These are phyloP conservation scores for Oreochromis aureus DNA, from an alignment of 2,113 vertebrate species.

Conservation along the genomic window DNA sequence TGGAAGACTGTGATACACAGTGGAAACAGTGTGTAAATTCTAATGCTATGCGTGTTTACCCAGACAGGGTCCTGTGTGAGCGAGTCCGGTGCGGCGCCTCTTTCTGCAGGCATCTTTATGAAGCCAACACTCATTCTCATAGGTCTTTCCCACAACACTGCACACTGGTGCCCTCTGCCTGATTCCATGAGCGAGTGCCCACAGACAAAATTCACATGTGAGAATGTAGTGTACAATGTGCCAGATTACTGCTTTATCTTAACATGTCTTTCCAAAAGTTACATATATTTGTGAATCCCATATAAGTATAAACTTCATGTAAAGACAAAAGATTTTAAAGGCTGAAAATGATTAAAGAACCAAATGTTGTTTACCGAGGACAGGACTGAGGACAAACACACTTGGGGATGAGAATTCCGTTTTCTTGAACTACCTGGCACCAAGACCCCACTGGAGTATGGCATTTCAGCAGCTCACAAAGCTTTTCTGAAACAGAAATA, in stretches of 20 bases:
- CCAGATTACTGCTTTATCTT: not conserved
- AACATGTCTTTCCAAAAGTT: not conserved
- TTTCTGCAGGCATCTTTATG: constrained; percentile 72
- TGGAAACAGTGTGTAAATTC: not conserved
- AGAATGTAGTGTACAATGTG: not conserved
- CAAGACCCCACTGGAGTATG: constrained; percentile 68
- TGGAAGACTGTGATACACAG: not conserved
- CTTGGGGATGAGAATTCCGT: constrained; percentile 52
- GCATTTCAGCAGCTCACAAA: constrained; percentile 71
- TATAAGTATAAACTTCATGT: not conserved
- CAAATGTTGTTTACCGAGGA: constrained; percentile 49
- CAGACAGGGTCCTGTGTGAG: constrained; percentile 65
- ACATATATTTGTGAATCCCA: not conserved
- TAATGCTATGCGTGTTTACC: constrained; percentile 49
- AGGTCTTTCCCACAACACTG: constrained; percentile 72
- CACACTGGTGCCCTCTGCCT: constrained; percentile 74
- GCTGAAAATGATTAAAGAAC: not conserved
- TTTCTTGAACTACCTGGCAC: constrained; percentile 66
- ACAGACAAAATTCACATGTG: not conserved
- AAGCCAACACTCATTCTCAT: constrained; percentile 65
- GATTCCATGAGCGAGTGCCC: constrained; percentile 13
- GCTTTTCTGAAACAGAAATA: constrained; percentile 47
- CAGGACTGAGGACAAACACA: constrained; percentile 73
- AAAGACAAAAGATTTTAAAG: not conserved
- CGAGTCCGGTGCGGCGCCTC: constrained; percentile 58